Conservation (phyloP, 2,113 vertebrate genomes). For the Oreotrochilus melanogaster region DNA sequence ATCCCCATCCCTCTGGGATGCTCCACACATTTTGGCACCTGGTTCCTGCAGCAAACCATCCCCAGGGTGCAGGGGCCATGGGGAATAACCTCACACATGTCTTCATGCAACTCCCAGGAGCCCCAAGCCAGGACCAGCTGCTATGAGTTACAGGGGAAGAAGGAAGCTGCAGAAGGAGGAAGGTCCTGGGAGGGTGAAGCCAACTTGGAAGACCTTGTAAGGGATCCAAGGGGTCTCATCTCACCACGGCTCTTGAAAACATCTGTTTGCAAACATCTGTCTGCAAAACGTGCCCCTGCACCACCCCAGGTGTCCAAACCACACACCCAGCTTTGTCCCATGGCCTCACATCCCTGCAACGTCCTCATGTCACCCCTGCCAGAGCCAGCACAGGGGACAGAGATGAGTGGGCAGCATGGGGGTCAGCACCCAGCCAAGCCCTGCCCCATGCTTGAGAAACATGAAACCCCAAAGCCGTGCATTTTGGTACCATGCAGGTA, state of each 20-base stretch:
- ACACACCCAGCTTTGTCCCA: not conserved
- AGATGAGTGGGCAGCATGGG: not conserved
- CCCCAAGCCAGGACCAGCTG: not conserved
- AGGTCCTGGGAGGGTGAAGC: not conserved
- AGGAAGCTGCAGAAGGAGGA: not conserved
- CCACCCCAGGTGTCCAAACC: rapidly evolving
- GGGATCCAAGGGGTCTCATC: not conserved
- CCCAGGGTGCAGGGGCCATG: not conserved
- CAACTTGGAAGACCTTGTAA: not conserved
- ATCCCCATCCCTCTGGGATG: not conserved
- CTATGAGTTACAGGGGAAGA: not conserved
- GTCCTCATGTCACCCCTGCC: not conserved
- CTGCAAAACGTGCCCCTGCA: not conserved
- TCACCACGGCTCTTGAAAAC: not conserved
- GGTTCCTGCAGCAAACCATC: not conserved
- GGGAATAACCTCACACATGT: rapidly evolving
- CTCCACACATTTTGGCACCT: not conserved
- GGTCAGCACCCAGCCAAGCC: rapidly evolving
- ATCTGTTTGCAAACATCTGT: not conserved
- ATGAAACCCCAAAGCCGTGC: rapidly evolving
- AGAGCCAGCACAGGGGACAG: not conserved
- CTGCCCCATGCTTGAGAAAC: rapidly evolving
- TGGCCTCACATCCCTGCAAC: not conserved
- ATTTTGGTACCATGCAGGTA: not conserved
- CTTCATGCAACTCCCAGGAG: not conserved